A percentile compares a stretch with the other conserved stretches of the same genome.
These are phyloP conservation scores for Hyles euphorbiae DNA, from an alignment of 1,140 invertebrate species.

Conservation along the genomic window DNA sequence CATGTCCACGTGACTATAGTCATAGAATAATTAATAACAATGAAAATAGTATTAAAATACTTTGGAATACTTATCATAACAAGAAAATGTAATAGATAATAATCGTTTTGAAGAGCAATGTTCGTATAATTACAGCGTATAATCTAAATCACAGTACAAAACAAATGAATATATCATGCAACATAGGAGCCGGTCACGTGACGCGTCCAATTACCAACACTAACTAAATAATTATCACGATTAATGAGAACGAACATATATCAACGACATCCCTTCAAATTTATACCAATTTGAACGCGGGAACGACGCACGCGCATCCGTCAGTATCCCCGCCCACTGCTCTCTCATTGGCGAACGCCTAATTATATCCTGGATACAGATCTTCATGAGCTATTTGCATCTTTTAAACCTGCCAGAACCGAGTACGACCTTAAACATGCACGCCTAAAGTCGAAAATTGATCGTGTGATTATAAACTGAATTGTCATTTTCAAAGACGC, in stretches of 20 bases:
- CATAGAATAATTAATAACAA: too few relatives aligned
- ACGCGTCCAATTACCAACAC: conserved; percentile 64
- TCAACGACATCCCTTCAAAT: conserved; percentile 53
- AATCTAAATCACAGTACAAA: too few relatives aligned
- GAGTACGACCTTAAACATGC: conserved; percentile 21
- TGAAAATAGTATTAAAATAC: too few relatives aligned
- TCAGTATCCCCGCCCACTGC: conserved; percentile 43
- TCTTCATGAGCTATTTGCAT: conserved; percentile 66
- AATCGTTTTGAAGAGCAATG: too few relatives aligned
- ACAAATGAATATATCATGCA: background rate
- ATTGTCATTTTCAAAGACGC: conserved; percentile 66
- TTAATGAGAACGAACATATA: conserved; percentile 64
- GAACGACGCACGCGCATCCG: conserved; percentile 43
- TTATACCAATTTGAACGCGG: conserved; percentile 51
- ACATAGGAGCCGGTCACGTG: conserved; percentile 28
- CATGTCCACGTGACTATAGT: too few relatives aligned
- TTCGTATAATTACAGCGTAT: too few relatives aligned
- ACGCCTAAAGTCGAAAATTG: conserved; percentile 21
- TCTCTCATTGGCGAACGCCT: conserved; percentile 58
- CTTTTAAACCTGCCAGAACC: conserved; percentile 39
- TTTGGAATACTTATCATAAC: too few relatives aligned
- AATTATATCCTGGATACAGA: conserved; percentile 57
- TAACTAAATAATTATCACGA: conserved; percentile 73
- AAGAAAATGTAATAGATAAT: too few relatives aligned
- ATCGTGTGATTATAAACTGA: conserved; percentile 25